A percentile compares a stretch with the other conserved stretches of the same genome.
Conservation (phyloP, 2,888 invertebrate species). For the Agrenia bidenticulata region DNA sequence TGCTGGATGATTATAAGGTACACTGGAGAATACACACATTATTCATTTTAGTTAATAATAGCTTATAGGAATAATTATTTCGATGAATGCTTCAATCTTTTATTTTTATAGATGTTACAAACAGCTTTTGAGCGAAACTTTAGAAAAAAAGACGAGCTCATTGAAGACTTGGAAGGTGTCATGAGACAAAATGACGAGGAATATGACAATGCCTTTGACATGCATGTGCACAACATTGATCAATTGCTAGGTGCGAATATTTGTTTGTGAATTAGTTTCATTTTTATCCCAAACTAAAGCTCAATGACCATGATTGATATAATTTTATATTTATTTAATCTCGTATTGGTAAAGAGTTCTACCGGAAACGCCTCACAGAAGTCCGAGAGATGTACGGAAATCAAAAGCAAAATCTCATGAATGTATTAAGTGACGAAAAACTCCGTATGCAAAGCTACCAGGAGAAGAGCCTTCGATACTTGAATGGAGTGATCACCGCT, state of each 20-base stretch:
- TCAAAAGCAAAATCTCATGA: constrained; percentile 31
- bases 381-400: constrained; percentile 41
- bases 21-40: not conserved
- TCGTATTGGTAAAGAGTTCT: constrained; percentile 42
- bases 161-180: constrained; percentile 44
- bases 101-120: constrained; percentile 35
- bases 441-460: constrained; percentile 44
- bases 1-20: constrained; percentile 51
- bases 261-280: no score
- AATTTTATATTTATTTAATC: not conserved
- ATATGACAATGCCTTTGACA: constrained; percentile 49
- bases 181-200: constrained; percentile 46
- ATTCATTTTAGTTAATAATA: not conserved
- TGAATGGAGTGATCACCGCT: constrained; percentile 37
- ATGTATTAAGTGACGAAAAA: constrained; percentile 42
- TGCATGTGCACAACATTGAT: constrained; percentile 50
- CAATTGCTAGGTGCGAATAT: constrained; percentile 50
- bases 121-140: constrained; percentile 49
- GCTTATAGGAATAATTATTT: not conserved
- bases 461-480: constrained; percentile 40
- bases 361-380: constrained; percentile 40
- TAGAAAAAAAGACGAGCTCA: constrained; percentile 48
- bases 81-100: not conserved
- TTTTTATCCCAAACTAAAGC: no score
- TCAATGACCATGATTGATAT: not conserved